These are phyloP conservation scores for Calonectris borealis DNA, from an alignment of 2,113 vertebrate genomes.

Conservation along the genomic window DNA sequence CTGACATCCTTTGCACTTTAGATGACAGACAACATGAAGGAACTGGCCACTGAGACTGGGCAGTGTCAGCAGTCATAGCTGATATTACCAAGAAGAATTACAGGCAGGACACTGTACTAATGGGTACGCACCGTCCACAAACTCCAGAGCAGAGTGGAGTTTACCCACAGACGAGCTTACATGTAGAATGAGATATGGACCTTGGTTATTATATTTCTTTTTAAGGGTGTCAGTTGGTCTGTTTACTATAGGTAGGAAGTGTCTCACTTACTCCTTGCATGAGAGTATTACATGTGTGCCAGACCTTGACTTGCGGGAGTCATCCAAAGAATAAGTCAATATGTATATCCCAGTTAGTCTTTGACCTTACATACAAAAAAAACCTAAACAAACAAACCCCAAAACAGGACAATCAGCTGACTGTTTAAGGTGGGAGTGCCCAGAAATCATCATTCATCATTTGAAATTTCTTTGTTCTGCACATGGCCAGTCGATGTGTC, in stretches of 20 bases:
- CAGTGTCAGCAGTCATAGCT: not conserved
- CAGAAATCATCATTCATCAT: not conserved
- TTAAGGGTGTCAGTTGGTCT: not conserved
- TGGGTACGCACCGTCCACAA: accelerated
- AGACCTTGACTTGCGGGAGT: not conserved
- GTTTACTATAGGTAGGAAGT: not conserved
- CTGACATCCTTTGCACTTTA: not conserved
- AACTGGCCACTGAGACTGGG: not conserved
- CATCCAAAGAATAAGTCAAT: not conserved
- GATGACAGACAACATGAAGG: not conserved
- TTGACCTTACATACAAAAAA: not conserved
- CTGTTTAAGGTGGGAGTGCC: not conserved
- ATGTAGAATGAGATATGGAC: not conserved
- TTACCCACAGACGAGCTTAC: not conserved
- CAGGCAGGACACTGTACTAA: not conserved
- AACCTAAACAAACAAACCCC: not conserved
- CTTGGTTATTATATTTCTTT: not conserved
- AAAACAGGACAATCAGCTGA: not conserved
- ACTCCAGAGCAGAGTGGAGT: not conserved
- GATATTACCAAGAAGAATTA: not conserved
- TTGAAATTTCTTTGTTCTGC: not conserved
- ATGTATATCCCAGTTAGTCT: not conserved
- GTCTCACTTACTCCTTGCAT: not conserved
- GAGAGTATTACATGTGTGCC: accelerated
- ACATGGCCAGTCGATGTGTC: too few species aligned